These are phyloP conservation scores for Elanus axillaris DNA, from an alignment of 2,113 vertebrate species.

Conservation along the genomic window DNA sequence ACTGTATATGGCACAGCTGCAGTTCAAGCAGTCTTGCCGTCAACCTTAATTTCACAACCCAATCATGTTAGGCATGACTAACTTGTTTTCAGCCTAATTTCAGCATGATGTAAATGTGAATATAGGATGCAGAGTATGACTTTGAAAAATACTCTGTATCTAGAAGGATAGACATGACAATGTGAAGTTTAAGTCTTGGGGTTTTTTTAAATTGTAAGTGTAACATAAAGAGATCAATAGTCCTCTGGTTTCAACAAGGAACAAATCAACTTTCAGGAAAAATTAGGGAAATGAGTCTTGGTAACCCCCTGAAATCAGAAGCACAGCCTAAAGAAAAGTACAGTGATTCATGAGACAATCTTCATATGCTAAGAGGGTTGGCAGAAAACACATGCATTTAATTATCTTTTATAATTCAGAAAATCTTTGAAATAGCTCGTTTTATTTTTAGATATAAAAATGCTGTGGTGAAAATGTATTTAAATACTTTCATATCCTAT, in stretches of 20 bases:
- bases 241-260: background rate
- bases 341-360: background rate
- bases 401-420: background rate
- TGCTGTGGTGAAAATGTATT: background rate
- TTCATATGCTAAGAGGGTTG: background rate
- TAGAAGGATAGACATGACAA: background rate
- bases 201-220: background rate
- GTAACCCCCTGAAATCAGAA: background rate
- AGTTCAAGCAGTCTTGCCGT: background rate
- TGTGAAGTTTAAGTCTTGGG: background rate
- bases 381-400: slow-evolving; percentile 15
- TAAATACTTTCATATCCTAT: background rate
- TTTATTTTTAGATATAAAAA: background rate
- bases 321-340: background rate
- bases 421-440: background rate
- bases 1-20: background rate
- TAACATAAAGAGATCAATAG: background rate
- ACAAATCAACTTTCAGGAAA: background rate
- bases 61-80: background rate
- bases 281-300: background rate
- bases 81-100: background rate
- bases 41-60: background rate
- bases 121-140: background rate
- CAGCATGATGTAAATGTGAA: background rate
- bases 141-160: background rate